Evolutionary conservation across 2,113 vertebrate genomes (phyloP).

Genomic region (Tachysurus fulvidraco): DNA sequence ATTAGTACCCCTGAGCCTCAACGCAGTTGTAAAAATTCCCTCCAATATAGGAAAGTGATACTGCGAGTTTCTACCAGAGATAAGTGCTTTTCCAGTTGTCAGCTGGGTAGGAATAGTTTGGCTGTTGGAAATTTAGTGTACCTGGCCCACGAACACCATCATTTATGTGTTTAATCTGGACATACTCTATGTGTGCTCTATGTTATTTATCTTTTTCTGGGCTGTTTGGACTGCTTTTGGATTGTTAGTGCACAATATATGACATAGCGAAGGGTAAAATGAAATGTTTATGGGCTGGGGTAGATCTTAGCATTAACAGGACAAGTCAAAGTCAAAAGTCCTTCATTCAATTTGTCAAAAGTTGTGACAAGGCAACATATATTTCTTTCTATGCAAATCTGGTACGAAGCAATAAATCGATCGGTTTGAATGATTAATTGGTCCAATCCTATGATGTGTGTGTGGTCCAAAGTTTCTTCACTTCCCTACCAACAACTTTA

Average conservation of each 20-base stretch:
- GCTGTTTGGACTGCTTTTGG: slow-evolving; percentile 46
- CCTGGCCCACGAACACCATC: slow-evolving; percentile 64
- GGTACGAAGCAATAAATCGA: background rate
- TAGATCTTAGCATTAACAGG: background rate
- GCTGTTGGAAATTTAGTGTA: slow-evolving; percentile 67
- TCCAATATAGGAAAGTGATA: slow-evolving; percentile 67
- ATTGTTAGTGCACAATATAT: background rate
- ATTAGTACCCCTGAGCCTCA: slow-evolving; percentile 82
- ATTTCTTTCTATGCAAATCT: background rate
- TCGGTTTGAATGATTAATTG: background rate
- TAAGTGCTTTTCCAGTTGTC: slow-evolving; percentile 83
- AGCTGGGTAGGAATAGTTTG: slow-evolving; percentile 69
- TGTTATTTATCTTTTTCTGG: slow-evolving; percentile 61
- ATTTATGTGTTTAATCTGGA: slow-evolving; percentile 65
- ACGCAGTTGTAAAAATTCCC: slow-evolving; percentile 70
- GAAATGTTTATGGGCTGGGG: background rate
- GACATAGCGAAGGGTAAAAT: background rate
- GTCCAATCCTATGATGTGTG: background rate
- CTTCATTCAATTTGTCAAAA: background rate
- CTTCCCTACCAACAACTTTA: background rate
- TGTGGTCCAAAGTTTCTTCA: background rate
- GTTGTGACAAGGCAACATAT: background rate
- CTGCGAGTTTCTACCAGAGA: slow-evolving; percentile 67
- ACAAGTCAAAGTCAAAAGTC: background rate
- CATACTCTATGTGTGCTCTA: slow-evolving; percentile 61